Percentiles rank a stretch among this genome's conserved stretches.
These are phyloP conservation scores for Hippocampus kuda DNA, from an alignment of 2,797 vertebrate genomes.

Conservation along the genomic window DNA sequence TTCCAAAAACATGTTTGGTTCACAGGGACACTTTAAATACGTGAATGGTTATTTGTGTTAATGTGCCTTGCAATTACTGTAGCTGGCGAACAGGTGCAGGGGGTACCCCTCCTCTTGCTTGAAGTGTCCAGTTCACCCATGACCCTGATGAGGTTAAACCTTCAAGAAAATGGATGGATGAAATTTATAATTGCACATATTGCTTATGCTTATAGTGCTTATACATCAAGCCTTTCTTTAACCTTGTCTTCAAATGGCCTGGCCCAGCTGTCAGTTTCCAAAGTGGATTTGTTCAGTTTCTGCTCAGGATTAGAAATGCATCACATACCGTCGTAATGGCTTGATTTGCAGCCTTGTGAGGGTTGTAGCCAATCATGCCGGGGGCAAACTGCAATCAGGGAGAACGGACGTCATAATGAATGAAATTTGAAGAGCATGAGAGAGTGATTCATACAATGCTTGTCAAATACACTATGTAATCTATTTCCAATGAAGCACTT, in stretches of 20 bases:
- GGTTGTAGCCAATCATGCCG: slow-evolving; percentile 38
- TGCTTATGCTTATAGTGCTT: too few species aligned
- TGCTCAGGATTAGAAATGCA: neutral
- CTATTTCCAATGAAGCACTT: neutral
- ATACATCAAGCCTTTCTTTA: neutral
- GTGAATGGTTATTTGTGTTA: neutral
- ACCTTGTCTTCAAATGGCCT: neutral
- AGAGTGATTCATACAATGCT: slow-evolving; percentile 23
- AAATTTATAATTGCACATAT: too few species aligned
- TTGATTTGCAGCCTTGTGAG: slow-evolving; percentile 16
- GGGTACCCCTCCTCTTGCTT: too few species aligned
- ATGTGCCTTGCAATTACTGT: too few species aligned
- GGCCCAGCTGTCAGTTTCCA: too few species aligned
- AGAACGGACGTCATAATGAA: slow-evolving; percentile 36
- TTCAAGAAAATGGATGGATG: too few species aligned
- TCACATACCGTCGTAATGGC: slow-evolving; percentile 6
- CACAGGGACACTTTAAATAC: too few species aligned
- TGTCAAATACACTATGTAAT: neutral
- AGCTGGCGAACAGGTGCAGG: too few species aligned
- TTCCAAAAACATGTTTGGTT: too few species aligned
- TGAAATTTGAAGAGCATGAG: slow-evolving; percentile 25
- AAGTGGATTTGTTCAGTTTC: neutral
- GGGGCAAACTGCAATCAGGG: slow-evolving; percentile 40
- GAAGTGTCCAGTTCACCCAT: too few species aligned
- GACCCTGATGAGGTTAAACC: too few species aligned